Percentiles rank a stretch among this genome's conserved stretches.
These are phyloP conservation scores for Amblyteles armatorius DNA, from an alignment of 2,888 invertebrate species.

Conservation along the genomic window DNA sequence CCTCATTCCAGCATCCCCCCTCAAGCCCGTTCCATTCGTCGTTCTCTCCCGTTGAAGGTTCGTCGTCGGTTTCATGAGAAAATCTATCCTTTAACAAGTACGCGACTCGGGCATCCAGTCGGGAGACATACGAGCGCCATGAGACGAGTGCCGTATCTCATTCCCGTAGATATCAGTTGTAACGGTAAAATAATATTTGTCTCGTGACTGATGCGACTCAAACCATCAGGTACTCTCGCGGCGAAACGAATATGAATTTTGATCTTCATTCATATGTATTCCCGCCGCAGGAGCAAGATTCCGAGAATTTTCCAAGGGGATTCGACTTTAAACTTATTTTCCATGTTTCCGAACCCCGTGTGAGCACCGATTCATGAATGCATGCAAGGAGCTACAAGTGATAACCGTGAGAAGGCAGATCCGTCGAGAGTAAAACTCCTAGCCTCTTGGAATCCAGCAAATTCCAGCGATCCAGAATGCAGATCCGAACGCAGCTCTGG, in stretches of 20 bases:
- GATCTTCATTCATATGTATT: constrained; percentile 19
- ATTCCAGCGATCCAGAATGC: no score
- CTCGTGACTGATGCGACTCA: constrained; percentile 7
- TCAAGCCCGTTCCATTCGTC: constrained; percentile 26
- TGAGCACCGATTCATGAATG: neutral
- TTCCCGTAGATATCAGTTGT: neutral
- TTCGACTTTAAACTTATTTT: neutral
- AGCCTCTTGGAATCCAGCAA: no score
- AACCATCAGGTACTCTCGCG: constrained; percentile 1
- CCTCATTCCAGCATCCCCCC: constrained; percentile 24
- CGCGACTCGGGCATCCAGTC: neutral
- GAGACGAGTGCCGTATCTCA: neutral
- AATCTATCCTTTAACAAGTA: constrained; percentile 26
- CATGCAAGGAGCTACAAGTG: neutral
- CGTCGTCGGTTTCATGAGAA: constrained; percentile 33
- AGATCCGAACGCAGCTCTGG: no score
- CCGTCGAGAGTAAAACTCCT: no score
- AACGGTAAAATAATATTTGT: neutral
- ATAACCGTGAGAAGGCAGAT: neutral
- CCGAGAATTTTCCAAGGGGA: neutral
- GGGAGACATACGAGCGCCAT: neutral
- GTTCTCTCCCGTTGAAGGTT: constrained; percentile 9
- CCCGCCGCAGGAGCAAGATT: neutral
- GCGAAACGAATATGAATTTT: neutral
- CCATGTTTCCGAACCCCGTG: neutral